Evolutionary conservation across 2,888 invertebrate genomes (phyloP).

Genomic region (Morpho deidamia): DNA sequence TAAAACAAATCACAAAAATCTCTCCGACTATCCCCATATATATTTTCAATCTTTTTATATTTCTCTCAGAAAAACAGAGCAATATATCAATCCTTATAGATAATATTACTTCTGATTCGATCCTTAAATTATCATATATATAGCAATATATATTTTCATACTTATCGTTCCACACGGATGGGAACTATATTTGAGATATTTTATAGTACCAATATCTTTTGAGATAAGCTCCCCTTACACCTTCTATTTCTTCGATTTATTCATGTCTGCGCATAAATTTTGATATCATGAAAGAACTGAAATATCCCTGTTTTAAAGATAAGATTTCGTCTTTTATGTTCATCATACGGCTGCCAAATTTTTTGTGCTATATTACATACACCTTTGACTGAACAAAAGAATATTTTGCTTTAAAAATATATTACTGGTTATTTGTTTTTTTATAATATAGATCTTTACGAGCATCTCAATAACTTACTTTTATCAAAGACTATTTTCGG

Average conservation of each 20-base stretch:
- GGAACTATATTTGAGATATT: slow-evolving; percentile 42
- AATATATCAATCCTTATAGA: not conserved
- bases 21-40: no score
- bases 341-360: not conserved
- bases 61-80: not conserved
- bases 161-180: slow-evolving; percentile 11
- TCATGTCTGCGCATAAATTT: slow-evolving; percentile 69
- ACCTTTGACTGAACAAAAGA: no score
- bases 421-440: no score
- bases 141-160: slow-evolving; percentile 8
- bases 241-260: slow-evolving; percentile 69
- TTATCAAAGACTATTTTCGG: no score
- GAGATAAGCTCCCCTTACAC: slow-evolving; percentile 55
- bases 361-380: not conserved
- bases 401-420: no score
- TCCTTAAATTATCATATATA: slow-evolving; percentile 8
- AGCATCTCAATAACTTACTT: no score
- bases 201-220: slow-evolving; percentile 64
- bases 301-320: slow-evolving; percentile 6
- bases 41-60: not conserved
- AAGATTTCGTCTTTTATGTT: not conserved
- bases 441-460: no score
- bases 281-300: slow-evolving; percentile 39
- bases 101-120: not conserved
- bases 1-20: no score